A percentile compares a stretch with the other conserved stretches of the same genome.
phyloP scores from a whole-genome alignment of 2,888 invertebrate species.

The Trissoscelio sp. region DNA sequence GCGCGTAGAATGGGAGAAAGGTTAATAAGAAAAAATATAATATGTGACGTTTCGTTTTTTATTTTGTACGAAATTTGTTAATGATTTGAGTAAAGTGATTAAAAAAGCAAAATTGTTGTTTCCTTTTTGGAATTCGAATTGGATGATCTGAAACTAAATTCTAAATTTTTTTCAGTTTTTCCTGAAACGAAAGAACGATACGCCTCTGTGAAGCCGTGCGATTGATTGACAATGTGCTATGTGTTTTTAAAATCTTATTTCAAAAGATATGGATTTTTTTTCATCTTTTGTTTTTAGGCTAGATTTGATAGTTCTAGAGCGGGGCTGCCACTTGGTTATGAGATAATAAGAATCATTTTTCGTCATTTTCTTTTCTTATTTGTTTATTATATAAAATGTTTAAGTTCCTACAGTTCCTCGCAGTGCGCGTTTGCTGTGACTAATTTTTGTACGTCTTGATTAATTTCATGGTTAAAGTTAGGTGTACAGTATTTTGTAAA shows the following conservation, averaged over 20 bases:
- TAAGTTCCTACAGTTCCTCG: conserved; percentile 36
- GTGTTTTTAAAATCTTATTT: conserved; percentile 20
- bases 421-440: conserved; percentile 23
- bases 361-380: conserved; percentile 1
- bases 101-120: conserved; percentile 16
- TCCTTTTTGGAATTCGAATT: conserved; percentile 28
- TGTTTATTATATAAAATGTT: background rate
- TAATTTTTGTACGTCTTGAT: conserved; percentile 36
- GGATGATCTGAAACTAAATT: conserved; percentile 14
- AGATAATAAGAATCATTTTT: background rate
- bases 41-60: no score
- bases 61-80: conserved; percentile 7
- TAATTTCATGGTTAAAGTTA: conserved; percentile 16
- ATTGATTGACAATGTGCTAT: conserved; percentile 39
- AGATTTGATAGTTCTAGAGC: conserved; percentile 17
- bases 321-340: conserved; percentile 56
- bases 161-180: conserved; percentile 25
- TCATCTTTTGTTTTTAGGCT: background rate
- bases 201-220: conserved; percentile 51
- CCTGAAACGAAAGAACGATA: conserved; percentile 26
- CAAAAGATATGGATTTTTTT: conserved; percentile 9
- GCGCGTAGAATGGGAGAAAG: no score
- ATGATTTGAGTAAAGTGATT: background rate
- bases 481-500: conserved; percentile 58
- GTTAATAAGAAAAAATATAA: no score